Conservation (phyloP, 2,888 invertebrate species). For the Apamea crenata region DNA sequence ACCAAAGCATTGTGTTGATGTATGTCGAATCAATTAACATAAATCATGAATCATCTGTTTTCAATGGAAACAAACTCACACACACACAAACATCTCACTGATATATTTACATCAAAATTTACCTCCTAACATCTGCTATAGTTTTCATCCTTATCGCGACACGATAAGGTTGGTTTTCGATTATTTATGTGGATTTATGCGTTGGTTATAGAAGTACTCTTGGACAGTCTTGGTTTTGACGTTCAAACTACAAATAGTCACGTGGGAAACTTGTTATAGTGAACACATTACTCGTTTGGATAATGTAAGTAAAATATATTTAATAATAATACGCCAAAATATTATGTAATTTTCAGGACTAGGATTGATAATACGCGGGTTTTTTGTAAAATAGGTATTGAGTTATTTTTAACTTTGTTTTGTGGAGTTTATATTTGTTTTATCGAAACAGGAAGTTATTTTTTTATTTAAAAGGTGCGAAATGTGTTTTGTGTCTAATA, state of each 20-base stretch:
- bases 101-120: constrained; percentile 57
- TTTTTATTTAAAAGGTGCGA: background rate
- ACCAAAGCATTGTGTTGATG: background rate
- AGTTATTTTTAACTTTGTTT: background rate
- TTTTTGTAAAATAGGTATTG: background rate
- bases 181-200: background rate
- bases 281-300: constrained; percentile 24
- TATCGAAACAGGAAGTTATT: background rate
- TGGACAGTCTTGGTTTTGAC: constrained; percentile 29
- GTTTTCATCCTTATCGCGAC: background rate
- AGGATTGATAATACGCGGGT: background rate
- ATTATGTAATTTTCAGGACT: background rate
- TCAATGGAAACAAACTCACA: constrained; percentile 52
- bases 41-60: constrained; percentile 30
- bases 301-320: constrained; percentile 51
- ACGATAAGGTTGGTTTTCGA: constrained; percentile 10
- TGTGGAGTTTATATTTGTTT: background rate
- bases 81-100: constrained; percentile 48
- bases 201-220: background rate
- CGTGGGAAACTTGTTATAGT: constrained; percentile 32
- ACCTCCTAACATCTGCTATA: constrained; percentile 19
- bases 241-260: constrained; percentile 40
- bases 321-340: constrained; percentile 7
- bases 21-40: constrained; percentile 36
- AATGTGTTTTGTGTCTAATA: background rate